Evolutionary conservation across 2,113 vertebrate genomes (phyloP).

Genomic region (Marcusenius ussheri): DNA sequence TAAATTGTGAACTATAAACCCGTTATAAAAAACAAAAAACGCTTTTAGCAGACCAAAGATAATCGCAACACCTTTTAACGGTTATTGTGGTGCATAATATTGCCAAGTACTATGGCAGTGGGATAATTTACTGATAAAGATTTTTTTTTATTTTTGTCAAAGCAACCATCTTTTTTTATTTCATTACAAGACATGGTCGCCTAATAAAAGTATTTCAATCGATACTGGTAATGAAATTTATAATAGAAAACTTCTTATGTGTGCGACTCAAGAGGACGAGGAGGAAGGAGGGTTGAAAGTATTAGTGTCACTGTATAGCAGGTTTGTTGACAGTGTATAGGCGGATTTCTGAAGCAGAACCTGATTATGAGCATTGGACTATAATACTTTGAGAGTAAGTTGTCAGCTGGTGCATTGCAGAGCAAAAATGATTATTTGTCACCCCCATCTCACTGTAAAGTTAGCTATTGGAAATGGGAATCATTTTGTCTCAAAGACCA

Average conservation of each 20-base stretch:
- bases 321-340: background rate
- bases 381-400: background rate
- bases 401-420: background rate
- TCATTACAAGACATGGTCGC: background rate
- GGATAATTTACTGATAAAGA: background rate
- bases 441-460: background rate
- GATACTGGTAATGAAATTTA: constrained; percentile 12
- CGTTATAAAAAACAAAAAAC: background rate
- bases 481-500: background rate
- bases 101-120: background rate
- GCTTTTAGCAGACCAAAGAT: constrained; percentile 36
- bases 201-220: background rate
- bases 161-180: background rate
- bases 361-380: background rate
- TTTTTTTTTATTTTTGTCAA: background rate
- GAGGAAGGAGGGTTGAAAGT: background rate
- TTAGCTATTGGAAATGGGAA: background rate
- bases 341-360: background rate
- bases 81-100: background rate
- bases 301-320: background rate
- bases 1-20: constrained; percentile 48
- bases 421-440: constrained; percentile 6
- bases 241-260: constrained; percentile 13
- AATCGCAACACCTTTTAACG: constrained; percentile 37
- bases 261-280: background rate